A percentile compares a stretch with the other conserved stretches of the same genome.
Evolutionary conservation across 35 echinoderm and acorn worm genomes (phyloP).

Genomic region (Strongylocentrotus purpuratus): DNA sequence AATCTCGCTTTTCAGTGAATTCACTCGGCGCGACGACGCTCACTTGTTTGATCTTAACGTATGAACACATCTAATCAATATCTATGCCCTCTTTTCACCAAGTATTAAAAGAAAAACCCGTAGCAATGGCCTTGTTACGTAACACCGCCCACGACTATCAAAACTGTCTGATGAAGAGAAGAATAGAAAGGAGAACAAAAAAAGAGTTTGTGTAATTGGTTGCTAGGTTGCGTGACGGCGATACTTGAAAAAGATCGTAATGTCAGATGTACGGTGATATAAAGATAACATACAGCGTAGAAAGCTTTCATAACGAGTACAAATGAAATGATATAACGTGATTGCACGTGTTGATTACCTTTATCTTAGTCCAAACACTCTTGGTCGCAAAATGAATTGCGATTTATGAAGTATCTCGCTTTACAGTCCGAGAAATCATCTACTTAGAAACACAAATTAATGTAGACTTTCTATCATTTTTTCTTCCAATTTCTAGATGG

Average conservation of each 20-base stretch:
- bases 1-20: neutral
- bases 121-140: neutral
- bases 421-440: too few relatives aligned
- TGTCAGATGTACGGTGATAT: neutral
- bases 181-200: neutral
- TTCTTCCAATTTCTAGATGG: constrained; percentile 6
- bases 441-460: too few relatives aligned
- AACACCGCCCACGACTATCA: neutral
- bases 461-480: neutral
- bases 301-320: too few relatives aligned
- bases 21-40: neutral
- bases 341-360: too few relatives aligned
- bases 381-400: too few relatives aligned
- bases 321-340: too few relatives aligned
- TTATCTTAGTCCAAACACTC: too few relatives aligned
- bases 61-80: neutral
- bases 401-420: too few relatives aligned
- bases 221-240: neutral
- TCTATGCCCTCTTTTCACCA: neutral
- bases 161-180: neutral
- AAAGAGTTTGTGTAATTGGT: neutral
- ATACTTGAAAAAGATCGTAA: neutral
- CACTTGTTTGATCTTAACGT: neutral
- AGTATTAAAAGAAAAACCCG: neutral
- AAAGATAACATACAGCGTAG: too few relatives aligned